phyloP scores from a whole-genome alignment of 2,888 invertebrate genomes.

The Operophtera brumata region DNA sequence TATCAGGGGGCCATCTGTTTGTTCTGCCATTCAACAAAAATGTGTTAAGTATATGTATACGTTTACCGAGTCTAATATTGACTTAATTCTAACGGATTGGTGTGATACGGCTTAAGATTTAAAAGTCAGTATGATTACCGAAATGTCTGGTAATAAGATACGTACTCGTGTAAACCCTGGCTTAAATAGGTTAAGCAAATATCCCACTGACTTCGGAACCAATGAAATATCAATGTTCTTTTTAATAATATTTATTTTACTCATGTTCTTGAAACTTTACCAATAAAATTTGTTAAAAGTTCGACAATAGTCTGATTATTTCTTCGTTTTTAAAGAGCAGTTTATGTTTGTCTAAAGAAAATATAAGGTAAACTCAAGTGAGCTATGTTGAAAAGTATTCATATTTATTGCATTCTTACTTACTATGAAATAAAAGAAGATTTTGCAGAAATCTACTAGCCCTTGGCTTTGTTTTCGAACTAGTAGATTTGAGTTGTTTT shows the following conservation, averaged over 20 bases:
- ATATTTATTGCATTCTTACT: too few species aligned
- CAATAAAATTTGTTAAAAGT: slow-evolving; percentile 1
- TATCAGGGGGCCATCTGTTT: too few species aligned
- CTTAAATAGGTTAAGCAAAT: neutral
- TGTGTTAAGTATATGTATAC: too few species aligned
- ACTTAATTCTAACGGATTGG: too few species aligned
- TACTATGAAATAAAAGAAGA: too few species aligned
- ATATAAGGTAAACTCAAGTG: neutral
- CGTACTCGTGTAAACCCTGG: neutral
- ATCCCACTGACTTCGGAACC: neutral
- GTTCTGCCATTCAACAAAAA: too few species aligned
- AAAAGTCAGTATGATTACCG: too few species aligned
- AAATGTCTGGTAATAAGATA: slow-evolving; percentile 1
- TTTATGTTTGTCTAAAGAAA: slow-evolving; percentile 2
- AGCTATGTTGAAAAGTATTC: too few species aligned
- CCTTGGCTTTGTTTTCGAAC: too few species aligned
- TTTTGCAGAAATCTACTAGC: too few species aligned
- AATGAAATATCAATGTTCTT: neutral
- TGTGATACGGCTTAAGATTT: too few species aligned
- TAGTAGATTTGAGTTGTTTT: neutral
- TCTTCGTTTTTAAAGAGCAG: neutral
- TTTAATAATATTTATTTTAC: neutral
- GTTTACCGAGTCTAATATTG: too few species aligned
- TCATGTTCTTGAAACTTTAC: neutral
- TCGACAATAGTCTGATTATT: neutral